Evolutionary conservation across 2,113 vertebrate genomes (phyloP).

Genomic region (Urocitellus parryii): DNA sequence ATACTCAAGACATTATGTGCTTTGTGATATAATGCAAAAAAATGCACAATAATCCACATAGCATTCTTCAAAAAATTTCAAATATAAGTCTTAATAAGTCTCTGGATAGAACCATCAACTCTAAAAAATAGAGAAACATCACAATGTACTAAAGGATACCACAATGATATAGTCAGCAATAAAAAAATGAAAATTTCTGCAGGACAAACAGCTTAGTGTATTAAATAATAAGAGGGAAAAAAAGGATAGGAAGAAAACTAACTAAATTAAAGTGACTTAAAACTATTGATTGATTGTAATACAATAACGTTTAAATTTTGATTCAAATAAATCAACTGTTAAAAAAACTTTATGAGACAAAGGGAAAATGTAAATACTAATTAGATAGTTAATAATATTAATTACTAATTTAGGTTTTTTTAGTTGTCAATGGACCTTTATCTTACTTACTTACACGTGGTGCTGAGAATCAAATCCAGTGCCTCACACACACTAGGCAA

Average conservation of each 20-base stretch:
- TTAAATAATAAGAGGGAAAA: constrained; percentile 38
- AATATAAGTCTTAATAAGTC: neutral
- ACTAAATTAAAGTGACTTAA: constrained; percentile 1
- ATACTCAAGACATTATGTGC: neutral
- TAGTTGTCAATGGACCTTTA: too few species aligned
- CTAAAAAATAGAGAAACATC: neutral
- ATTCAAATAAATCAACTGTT: constrained; percentile 19
- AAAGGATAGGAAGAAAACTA: neutral
- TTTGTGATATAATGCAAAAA: neutral
- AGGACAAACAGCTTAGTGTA: neutral
- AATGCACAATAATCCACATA: constrained; percentile 8
- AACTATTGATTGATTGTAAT: neutral
- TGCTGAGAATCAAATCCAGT: too few species aligned
- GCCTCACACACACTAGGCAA: too few species aligned
- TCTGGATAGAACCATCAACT: constrained; percentile 45
- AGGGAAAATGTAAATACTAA: neutral
- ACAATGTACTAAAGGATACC: neutral
- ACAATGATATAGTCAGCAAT: neutral
- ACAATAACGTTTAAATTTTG: constrained; percentile 2
- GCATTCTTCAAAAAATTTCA: constrained; percentile 28
- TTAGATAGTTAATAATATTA: constrained; percentile 28
- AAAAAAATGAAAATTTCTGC: neutral
- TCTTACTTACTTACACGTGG: too few species aligned
- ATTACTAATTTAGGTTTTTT: neutral
- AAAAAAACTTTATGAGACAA: constrained; percentile 51